A percentile compares a stretch with the other conserved stretches of the same genome.
phyloP scores from a whole-genome alignment of 2,113 vertebrate genomes.

The Pteropus alecto region DNA sequence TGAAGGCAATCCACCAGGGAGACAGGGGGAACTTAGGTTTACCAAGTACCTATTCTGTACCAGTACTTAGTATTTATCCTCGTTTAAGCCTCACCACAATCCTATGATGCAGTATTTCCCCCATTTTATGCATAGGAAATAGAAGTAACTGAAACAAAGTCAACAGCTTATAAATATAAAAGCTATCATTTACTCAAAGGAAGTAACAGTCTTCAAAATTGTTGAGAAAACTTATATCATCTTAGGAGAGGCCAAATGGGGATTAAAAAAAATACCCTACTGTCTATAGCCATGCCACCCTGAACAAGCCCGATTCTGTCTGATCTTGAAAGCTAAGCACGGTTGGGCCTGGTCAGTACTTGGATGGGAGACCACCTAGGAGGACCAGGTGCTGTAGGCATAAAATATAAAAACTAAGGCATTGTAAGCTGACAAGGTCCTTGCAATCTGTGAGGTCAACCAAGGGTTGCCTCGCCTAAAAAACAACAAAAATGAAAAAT shows the following conservation, averaged over 20 bases:
- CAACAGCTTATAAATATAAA: background rate
- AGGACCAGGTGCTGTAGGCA: too few relatives aligned
- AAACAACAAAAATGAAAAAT: background rate
- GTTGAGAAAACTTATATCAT: background rate
- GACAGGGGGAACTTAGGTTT: background rate
- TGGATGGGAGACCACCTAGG: too few relatives aligned
- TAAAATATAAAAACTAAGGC: too few relatives aligned
- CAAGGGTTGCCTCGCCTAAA: too few relatives aligned
- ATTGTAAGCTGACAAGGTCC: too few relatives aligned
- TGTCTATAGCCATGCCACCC: too few relatives aligned
- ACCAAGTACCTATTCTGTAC: background rate
- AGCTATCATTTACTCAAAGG: background rate
- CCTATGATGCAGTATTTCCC: background rate
- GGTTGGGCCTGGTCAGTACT: too few relatives aligned
- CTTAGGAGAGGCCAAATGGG: background rate
- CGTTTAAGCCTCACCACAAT: background rate
- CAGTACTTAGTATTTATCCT: background rate
- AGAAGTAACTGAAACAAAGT: background rate
- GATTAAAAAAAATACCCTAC: background rate
- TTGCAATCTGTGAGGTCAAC: too few relatives aligned
- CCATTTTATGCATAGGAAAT: slow-evolving; percentile 15
- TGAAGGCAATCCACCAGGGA: background rate
- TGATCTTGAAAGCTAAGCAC: too few relatives aligned
- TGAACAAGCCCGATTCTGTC: too few relatives aligned
- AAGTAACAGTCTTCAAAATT: background rate